Conservation (phyloP, 1,140 invertebrate genomes). For the Trialeurodes vaporariorum region DNA sequence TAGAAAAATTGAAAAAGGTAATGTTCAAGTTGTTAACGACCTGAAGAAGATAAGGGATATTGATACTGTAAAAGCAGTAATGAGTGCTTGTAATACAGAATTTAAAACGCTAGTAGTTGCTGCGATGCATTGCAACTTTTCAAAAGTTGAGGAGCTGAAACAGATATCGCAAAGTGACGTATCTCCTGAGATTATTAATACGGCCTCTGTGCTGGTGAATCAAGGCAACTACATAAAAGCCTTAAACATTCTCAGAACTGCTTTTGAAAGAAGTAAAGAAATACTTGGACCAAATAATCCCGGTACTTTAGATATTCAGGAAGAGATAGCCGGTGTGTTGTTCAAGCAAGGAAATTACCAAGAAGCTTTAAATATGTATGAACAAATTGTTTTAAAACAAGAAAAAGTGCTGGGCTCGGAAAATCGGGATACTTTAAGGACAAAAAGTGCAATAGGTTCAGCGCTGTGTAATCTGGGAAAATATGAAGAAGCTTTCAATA, state of each 20-base stretch:
- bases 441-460: background rate
- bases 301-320: background rate
- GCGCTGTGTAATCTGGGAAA: background rate
- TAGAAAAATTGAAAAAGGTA: background rate
- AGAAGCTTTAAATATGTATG: slow-evolving; percentile 25
- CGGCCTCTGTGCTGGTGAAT: no score
- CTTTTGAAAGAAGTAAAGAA: slow-evolving; percentile 14
- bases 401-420: slow-evolving; percentile 22
- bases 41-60: background rate
- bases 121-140: background rate
- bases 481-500: slow-evolving; percentile 23
- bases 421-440: slow-evolving; percentile 15
- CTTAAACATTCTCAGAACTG: no score
- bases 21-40: background rate
- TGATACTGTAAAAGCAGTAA: background rate
- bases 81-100: background rate
- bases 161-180: background rate
- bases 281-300: background rate
- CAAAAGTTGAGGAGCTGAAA: background rate
- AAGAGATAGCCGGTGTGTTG: background rate
- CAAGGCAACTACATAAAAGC: no score
- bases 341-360: slow-evolving; percentile 20
- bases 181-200: background rate
- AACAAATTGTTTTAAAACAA: slow-evolving; percentile 21
- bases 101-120: background rate